Evolutionary conservation across 2,113 vertebrate genomes (phyloP), one percentile per base, ranked within the genome.

Genomic region (Caloenas nicobarica): DNA sequence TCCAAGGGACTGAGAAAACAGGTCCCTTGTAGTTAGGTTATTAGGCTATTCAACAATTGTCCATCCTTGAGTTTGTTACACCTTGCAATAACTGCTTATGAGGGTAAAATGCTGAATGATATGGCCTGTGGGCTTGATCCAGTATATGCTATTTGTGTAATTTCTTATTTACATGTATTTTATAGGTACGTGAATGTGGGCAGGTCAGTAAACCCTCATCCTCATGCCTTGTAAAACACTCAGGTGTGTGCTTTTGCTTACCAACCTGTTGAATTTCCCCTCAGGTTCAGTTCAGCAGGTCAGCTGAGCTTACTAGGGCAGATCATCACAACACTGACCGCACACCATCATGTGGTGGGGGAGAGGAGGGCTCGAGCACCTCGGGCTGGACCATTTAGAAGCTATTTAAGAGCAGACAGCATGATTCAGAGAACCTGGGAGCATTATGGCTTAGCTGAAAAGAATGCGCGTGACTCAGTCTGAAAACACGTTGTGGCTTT

Each of bases 401-500:
- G 71, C 38, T 72, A 34, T 25, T 48, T 33, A 73, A 86, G 36
- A 65, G 76, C 26, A 60, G 77, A 48, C 50, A 76, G 40, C 44
- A 25, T 81, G 78, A 93, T 90, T 96, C 83, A 85, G 82, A 84
- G 88, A 86, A 69, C 53, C 81, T 91, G 40, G 23, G 86, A 95
- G 64, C 70, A 60, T 93, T 91, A 31, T 26, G n/a, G 42, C 54
- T 95, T 91, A 81, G 61, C 86, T 94, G 83, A 79, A 95, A 95
- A 96, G 89, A 91, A 95, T 93, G 64, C 84, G 60, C 4, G 8
- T 97, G 92, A 96, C 78, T 97, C 93, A 95, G 54, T 69, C 51
- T 83, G 72, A 71, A 94, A 95, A 54, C 29, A 66, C 54, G 29
- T 85, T 92, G 68, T 56, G 81, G 60, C 46, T 95, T 94, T 95